Evolutionary conservation across 2,113 vertebrate species (phyloP), one percentile per base, ranked within the genome.

Genomic region (Pseudois nayaur): DNA sequence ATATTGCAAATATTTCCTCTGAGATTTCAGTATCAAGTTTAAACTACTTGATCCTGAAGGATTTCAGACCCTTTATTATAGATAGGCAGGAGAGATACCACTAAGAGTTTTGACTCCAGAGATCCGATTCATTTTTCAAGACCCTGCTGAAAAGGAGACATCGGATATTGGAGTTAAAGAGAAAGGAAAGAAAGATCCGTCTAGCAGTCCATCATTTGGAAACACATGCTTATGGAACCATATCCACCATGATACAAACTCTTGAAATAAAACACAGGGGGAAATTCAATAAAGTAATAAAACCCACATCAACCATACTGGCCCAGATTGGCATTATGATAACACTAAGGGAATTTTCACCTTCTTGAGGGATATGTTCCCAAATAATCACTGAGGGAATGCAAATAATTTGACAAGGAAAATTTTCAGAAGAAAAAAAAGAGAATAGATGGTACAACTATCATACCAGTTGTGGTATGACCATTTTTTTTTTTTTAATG

Each of bases 401-500:
- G 90, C 59, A 59, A 36, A 67, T 55, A 87, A 52, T 21, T 15
- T 8, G 31, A 79, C 31, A 91, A 55, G 29, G 11, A 59, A 29
- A 40, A 67, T 64, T 93, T 91, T 94, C 57, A 64, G 74, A 57
- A 92, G 89, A 88, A 97, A 71, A 96, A 57, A 12, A 71, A 62
- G 31, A 76, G 50, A 78, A 81, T 23, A 96, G 36, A 60, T 29
- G 82, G 3, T 25, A 36, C 0, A 62, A 29, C 23, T 50, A 60
- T 87, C 48, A 74, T 57, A 52, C 1, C 2, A 87, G 19, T 59
- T 81, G 67, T 74, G 67, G n/a, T 40, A 40, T 74, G 36, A 74
- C 5, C 19, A 1, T 3, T 74, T 74, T 40, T 21, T 19, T 67
- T 67, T 23, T 83, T 50, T 62, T 50, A 1, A 62, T 33, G 11